These are phyloP conservation scores for Hoplostethus mediterraneus DNA, from an alignment of 2,797 vertebrate species.

Conservation along the genomic window DNA sequence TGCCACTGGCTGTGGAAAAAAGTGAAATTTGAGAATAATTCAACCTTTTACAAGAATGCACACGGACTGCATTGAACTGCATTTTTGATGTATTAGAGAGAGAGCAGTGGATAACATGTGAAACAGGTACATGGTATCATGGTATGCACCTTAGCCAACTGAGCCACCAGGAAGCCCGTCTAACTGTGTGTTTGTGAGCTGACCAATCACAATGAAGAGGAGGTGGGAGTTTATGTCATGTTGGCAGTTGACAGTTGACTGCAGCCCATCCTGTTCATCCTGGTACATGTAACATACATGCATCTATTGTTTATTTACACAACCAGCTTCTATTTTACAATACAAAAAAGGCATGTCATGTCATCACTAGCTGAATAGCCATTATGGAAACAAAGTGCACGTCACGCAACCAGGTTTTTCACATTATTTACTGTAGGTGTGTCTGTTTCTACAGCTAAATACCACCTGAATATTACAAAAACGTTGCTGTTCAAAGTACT, in stretches of 20 bases:
- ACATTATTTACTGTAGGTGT: neutral
- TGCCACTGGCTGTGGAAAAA: neutral
- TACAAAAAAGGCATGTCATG: no score
- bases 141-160: neutral
- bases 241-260: neutral
- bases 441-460: neutral
- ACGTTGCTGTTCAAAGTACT: constrained; percentile 4
- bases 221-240: neutral
- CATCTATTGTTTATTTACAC: neutral
- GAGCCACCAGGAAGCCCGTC: constrained; percentile 1
- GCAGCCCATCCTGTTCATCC: neutral
- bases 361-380: no score
- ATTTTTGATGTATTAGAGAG: neutral
- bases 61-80: neutral
- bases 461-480: constrained; percentile 1
- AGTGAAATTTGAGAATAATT: neutral
- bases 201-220: constrained; percentile 18
- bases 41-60: neutral
- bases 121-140: neutral
- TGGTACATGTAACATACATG: no score
- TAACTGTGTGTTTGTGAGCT: constrained; percentile 6
- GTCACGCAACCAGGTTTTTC: neutral
- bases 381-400: no score
- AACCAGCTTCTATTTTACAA: no score
- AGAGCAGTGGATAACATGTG: no score